Percentiles rank a stretch among this genome's conserved stretches.
Conservation (phyloP, 2,797 vertebrate species). For the Clarias pachynema region DNA sequence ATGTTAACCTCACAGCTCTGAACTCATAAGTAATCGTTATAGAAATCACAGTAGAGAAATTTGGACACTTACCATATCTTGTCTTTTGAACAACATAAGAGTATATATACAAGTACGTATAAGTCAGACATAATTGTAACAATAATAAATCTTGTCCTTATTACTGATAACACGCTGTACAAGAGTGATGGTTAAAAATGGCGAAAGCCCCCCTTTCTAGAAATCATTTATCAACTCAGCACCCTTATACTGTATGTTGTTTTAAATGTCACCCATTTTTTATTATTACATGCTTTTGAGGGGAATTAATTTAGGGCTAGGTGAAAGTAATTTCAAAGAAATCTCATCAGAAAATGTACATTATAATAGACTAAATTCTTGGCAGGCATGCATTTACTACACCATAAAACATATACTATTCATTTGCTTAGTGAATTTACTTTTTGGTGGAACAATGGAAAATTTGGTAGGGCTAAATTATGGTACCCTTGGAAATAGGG, state of each 20-base stretch:
- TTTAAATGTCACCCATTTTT: conserved; percentile 19
- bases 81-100: not conserved
- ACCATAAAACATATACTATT: not conserved
- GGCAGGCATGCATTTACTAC: not conserved
- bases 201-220: not conserved
- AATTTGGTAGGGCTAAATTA: too few species aligned
- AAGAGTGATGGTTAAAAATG: not conserved
- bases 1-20: not conserved
- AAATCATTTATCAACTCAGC: not conserved
- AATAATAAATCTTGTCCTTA: not conserved
- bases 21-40: not conserved
- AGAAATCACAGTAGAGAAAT: not conserved
- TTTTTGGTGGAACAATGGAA: not conserved
- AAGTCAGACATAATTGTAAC: not conserved
- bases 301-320: not conserved
- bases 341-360: not conserved
- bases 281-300: not conserved
- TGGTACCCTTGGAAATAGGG: not conserved
- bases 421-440: not conserved
- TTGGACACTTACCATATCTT: not conserved
- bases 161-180: not conserved
- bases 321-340: not conserved
- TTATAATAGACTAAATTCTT: not conserved
- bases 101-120: not conserved
- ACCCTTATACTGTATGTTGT: not conserved